Base-by-base conservation (phyloP, 2,797 vertebrate species). In the Sebastes trivittatus region DNA sequence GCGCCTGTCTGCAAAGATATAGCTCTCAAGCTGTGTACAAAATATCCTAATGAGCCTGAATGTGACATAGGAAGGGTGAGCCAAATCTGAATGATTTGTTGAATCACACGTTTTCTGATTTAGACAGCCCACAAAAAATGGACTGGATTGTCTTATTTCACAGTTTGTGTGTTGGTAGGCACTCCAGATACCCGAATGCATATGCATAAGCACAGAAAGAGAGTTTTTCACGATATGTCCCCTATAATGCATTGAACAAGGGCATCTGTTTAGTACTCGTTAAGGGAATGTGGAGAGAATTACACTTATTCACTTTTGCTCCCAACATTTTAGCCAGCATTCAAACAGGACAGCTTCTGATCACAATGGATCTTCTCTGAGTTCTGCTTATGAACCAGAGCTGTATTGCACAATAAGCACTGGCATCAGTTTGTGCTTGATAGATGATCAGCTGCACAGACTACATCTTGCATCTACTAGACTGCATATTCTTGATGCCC, bases 401-500 rank as follows among this genome's bases (percentile, higher is more conserved):
- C 2, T 22, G 63, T n/a, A 56, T 18, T 2, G 13, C 60, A 61
- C 52, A 75, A 36, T 36, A 63, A 73, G 70, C 49, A 61, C 18
- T 7, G 11, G 4, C 34, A 29, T 49, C 38, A 22, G 34, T 76
- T 23, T 59, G 29, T 34, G 52, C 22, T 34, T 14, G 5, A 64
- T 23, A 23, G 36, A 27, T 68, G 42, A 83, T 84, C 66, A 77
- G 60, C 69, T 66, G 25, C 69, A 70, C 2, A 13, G 60, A 25
- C 8, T 58, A 42, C 56, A 75, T 90, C 54, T 60, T 38, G 14
- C 32, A 75, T 46, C 34, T 11, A 59, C 36, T 25, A 11, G 22
- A 11, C 9, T 74, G 56, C 38, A 52, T 82, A 79, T 80, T 81
- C 54, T 65, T 23, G 5, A 81, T 83, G 76, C 34, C 20, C 34